phyloP scores from a whole-genome alignment of 1,140 invertebrate species.

The Drosophila ercepeae region DNA sequence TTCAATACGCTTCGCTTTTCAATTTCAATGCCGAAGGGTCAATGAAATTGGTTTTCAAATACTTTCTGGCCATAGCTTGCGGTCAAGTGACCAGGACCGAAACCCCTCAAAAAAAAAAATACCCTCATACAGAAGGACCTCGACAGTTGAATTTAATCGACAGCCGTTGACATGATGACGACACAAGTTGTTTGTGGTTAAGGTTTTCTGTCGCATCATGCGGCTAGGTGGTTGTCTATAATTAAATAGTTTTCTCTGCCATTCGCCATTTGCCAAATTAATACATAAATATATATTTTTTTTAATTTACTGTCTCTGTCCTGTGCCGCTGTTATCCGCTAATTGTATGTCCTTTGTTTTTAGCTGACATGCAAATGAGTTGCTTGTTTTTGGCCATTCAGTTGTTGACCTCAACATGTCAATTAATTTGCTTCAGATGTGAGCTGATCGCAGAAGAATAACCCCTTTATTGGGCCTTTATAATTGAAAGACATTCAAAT shows the following conservation, averaged over 20 bases:
- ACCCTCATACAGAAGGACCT: background rate
- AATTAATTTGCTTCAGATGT: constrained; percentile 29
- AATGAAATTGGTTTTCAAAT: constrained; percentile 55
- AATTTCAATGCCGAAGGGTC: constrained; percentile 54
- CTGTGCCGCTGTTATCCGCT: constrained; percentile 33
- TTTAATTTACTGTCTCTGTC: background rate
- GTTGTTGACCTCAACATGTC: constrained; percentile 53
- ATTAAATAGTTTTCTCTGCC: constrained; percentile 46
- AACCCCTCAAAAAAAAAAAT: background rate
- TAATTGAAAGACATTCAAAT: constrained; percentile 10
- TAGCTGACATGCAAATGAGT: constrained; percentile 56
- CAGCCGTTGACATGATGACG: constrained; percentile 46
- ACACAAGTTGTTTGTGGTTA: constrained; percentile 46
- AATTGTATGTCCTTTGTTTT: constrained; percentile 37
- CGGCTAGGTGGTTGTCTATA: constrained; percentile 32
- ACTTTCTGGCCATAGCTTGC: constrained; percentile 48
- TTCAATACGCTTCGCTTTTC: constrained; percentile 65
- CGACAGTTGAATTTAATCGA: background rate
- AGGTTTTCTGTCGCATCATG: constrained; percentile 38
- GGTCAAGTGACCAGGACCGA: constrained; percentile 57
- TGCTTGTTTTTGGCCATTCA: constrained; percentile 55
- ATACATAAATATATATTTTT: constrained; percentile 21
- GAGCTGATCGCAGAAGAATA: constrained; percentile 27
- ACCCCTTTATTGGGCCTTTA: constrained; percentile 11
- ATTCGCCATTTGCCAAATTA: constrained; percentile 43